phyloP scores from a whole-genome alignment of 2,113 vertebrate species.

The Siniperca chuatsi region DNA sequence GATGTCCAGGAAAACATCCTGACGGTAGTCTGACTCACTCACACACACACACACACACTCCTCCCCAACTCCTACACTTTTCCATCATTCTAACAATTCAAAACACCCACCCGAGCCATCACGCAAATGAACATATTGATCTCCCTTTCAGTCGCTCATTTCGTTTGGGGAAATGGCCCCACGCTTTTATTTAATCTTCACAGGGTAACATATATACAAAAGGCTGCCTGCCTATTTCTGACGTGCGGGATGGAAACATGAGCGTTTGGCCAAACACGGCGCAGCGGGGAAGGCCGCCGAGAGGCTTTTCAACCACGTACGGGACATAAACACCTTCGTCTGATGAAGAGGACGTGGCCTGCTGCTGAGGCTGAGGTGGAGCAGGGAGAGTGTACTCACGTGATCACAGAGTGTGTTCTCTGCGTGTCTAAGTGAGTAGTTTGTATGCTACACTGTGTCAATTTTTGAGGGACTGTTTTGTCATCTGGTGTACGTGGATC shows the following conservation, averaged over 20 bases:
- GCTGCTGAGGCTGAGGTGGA: background rate
- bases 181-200: conserved; percentile 47
- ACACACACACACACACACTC: background rate
- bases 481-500: background rate
- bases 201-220: conserved; percentile 2
- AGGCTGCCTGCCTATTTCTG: conserved; percentile 2
- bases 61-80: conserved; percentile 30
- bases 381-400: background rate
- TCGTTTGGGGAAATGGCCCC: conserved; percentile 13
- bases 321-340: conserved; percentile 25
- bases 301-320: conserved; percentile 34
- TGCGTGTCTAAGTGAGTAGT: background rate
- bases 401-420: background rate
- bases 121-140: conserved; percentile 68
- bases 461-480: background rate
- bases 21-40: no score
- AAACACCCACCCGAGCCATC: conserved; percentile 57
- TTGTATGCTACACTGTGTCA: background rate
- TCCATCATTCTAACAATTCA: conserved; percentile 59
- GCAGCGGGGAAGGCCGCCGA: background rate
- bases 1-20: no score
- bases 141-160: conserved; percentile 29
- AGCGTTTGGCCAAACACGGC: background rate
- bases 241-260: background rate
- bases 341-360: conserved; percentile 9